phyloP scores from a whole-genome alignment of 2,797 vertebrate species.

The Microctenopoma lineatum region DNA sequence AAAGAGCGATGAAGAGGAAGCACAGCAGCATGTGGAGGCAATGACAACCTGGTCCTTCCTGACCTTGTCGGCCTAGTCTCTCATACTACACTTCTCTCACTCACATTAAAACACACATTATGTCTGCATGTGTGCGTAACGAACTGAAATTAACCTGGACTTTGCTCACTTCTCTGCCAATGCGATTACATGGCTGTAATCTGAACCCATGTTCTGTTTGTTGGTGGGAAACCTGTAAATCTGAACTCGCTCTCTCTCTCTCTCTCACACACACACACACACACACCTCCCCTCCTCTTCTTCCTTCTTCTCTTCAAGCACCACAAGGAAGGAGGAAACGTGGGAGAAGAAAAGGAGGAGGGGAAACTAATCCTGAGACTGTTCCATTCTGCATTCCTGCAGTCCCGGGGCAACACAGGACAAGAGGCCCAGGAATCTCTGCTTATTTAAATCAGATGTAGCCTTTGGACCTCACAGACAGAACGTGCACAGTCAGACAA shows the following conservation, averaged over 20 bases:
- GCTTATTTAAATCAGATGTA: conserved; percentile 74
- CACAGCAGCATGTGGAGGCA: conserved; percentile 16
- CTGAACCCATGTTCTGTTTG: conserved; percentile 55
- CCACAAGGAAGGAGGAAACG: conserved; percentile 48
- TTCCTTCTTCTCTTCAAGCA: conserved; percentile 29
- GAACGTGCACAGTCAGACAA: conserved; percentile 2
- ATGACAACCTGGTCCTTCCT: conserved; percentile 12
- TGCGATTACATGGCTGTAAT: conserved; percentile 63
- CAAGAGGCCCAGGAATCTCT: conserved; percentile 73
- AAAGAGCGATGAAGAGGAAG: conserved; percentile 35
- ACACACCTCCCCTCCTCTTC: conserved; percentile 18
- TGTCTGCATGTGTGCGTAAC: background rate
- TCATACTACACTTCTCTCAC: background rate
- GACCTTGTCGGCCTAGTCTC: conserved; percentile 1
- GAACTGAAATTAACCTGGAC: conserved; percentile 44
- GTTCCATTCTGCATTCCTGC: conserved; percentile 77
- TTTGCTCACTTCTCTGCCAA: conserved; percentile 50
- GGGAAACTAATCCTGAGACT: conserved; percentile 72
- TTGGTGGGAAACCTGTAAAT: conserved; percentile 62
- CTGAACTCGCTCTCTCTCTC: conserved; percentile 13
- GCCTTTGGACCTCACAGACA: conserved; percentile 34
- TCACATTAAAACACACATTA: background rate
- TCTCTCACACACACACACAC: background rate
- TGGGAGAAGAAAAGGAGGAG: conserved; percentile 61
- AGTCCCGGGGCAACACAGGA: conserved; percentile 74